Evolutionary conservation across 1,140 invertebrate species (phyloP).

Genomic region (Globodera ellingtonae): DNA sequence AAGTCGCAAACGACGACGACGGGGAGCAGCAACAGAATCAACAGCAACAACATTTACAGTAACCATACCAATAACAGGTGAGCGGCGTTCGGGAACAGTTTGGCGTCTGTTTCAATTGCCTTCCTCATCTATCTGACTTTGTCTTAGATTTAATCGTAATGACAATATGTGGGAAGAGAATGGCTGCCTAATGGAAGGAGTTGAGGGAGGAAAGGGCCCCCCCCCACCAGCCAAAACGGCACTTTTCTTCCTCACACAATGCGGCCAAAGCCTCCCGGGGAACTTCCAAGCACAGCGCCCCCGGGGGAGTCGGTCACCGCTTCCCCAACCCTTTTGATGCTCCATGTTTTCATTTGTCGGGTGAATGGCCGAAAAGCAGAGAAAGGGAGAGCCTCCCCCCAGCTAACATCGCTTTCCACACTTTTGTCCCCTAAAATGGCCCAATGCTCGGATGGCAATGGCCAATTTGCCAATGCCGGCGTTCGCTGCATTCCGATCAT

Average conservation of each 20-base stretch:
- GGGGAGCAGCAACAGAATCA: background rate
- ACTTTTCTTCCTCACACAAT: background rate
- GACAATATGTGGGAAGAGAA: too few species aligned
- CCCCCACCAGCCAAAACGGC: too few species aligned
- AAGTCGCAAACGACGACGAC: background rate
- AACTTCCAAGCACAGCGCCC: background rate
- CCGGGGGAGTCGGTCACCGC: too few species aligned
- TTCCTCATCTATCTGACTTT: too few species aligned
- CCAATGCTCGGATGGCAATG: background rate
- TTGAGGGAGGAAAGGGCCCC: too few species aligned
- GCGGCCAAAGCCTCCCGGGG: background rate
- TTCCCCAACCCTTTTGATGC: background rate
- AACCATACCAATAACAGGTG: background rate
- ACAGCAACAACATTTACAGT: conserved; percentile 14
- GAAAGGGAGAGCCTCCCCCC: background rate
- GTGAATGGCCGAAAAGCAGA: background rate
- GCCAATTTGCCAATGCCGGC: background rate
- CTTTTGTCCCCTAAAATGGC: background rate
- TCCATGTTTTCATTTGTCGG: background rate
- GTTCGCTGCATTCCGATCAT: conserved; percentile 21
- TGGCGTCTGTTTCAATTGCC: too few species aligned
- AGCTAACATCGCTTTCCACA: too few species aligned
- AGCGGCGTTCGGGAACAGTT: background rate
- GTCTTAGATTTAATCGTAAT: too few species aligned
- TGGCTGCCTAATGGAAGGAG: too few species aligned